Base-by-base conservation (phyloP, 2,113 vertebrate species). In the Lasiurus cinereus region DNA sequence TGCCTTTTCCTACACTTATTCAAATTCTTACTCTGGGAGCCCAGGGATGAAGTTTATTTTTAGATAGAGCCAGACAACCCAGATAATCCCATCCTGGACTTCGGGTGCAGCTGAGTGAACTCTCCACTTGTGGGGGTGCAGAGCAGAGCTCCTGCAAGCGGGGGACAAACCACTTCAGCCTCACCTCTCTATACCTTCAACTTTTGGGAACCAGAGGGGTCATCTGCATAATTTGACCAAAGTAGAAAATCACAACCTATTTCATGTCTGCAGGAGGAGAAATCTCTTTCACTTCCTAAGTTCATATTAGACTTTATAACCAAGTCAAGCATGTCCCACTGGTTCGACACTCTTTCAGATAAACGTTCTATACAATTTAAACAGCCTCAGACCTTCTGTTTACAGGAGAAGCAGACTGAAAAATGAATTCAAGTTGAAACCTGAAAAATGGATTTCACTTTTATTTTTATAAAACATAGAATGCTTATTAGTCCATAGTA, bases 381-480 rank as follows among this genome's bases (percentile, higher is more conserved):
- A 90, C 39, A 72, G 77, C 39, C 15, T n/a, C 76, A 76, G 67
- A 78, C 10, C 36, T 66, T 86, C 43, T 59, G 36, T n/a, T 91
- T 87, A 12, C 2, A 50, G 67, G 22, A 73, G 13, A 78, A 85
- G 64, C 15, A 87, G 56, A 59, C 62, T 89, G 15, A 80, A 73
- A 91, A 83, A 66, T 27, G 24, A n/a, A 77, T 91, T 93, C 48
- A 72, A 72, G 69, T 62, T 88, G 31, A 89, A 90, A 92, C 54
- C 43, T 94, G 50, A 89, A 56, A 88, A 91, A 46, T 52, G 12
- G 18, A 78, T 91, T 94, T 96, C 56, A 66, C 22, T 88, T 96
- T 52, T 46, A 59, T 29, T 93, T 94, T 83, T 67, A 50, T 24
- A 90, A 77, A 94, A 48, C 8, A 56, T 1, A 69, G 59, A 90